A percentile compares a stretch with the other conserved stretches of the same genome.
Evolutionary conservation across 2,797 vertebrate genomes (phyloP).

Genomic region (Rhinella marina): DNA sequence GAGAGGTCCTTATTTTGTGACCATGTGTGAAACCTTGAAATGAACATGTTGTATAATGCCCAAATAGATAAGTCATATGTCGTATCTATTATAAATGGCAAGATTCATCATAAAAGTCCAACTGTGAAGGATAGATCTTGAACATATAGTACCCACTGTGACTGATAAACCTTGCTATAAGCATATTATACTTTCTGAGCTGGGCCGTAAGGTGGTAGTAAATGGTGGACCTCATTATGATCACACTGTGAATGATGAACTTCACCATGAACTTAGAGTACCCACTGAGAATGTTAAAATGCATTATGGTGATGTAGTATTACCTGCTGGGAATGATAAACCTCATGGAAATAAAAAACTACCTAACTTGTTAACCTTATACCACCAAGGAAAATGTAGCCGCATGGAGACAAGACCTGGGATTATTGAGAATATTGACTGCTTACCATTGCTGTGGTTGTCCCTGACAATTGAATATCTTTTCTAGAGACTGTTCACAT

Average conservation of each 20-base stretch:
- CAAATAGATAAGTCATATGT: neutral
- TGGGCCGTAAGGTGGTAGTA: neutral
- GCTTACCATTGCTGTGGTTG: no score
- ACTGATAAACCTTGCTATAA: neutral
- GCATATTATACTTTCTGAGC: neutral
- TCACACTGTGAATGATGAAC: neutral
- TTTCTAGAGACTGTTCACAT: no score
- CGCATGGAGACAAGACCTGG: neutral
- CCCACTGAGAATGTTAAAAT: constrained; percentile 4
- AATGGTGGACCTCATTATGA: neutral
- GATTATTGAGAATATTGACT: neutral
- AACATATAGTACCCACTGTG: constrained; percentile 16
- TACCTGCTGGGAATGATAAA: constrained; percentile 3
- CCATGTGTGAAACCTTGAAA: neutral
- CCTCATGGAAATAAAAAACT: neutral
- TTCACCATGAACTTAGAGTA: neutral
- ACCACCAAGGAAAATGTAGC: neutral
- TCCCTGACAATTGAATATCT: no score
- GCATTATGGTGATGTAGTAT: neutral
- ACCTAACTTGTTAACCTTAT: neutral
- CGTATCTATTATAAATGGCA: neutral
- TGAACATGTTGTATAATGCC: neutral
- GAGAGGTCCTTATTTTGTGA: neutral
- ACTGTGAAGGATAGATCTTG: neutral
- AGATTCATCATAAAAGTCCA: neutral